phyloP scores from a whole-genome alignment of 2,797 vertebrate species.

The Tinamus major region DNA sequence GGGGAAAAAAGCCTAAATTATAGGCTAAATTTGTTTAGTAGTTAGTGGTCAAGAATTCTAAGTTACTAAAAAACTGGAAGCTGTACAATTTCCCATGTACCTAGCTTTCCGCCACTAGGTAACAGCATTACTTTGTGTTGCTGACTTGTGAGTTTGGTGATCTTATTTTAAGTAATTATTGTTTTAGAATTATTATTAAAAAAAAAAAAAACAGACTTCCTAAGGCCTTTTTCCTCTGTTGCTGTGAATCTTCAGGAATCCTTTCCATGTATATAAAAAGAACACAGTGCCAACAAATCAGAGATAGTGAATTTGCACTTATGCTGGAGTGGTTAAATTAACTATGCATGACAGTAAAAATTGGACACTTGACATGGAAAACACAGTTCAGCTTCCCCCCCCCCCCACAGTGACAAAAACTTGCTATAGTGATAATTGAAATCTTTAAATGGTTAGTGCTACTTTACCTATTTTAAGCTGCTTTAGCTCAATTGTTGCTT shows the following conservation, averaged over 20 bases:
- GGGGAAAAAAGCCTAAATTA: background rate
- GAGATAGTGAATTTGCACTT: background rate
- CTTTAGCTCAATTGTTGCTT: background rate
- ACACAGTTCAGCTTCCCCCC: background rate
- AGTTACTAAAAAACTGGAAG: background rate
- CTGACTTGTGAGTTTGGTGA: background rate
- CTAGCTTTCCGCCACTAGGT: slow-evolving; percentile 18
- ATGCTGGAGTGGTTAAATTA: background rate
- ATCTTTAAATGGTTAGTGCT: background rate
- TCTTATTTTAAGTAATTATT: background rate
- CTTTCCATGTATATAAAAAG: background rate
- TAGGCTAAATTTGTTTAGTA: accelerated
- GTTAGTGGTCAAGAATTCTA: background rate
- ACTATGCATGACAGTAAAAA: background rate
- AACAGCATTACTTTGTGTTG: slow-evolving; percentile 37
- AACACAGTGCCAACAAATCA: background rate
- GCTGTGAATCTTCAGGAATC: background rate
- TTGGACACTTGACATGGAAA: background rate
- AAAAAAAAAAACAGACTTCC: background rate
- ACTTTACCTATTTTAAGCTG: background rate
- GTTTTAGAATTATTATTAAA: background rate
- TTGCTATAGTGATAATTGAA: background rate
- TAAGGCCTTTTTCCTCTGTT: background rate
- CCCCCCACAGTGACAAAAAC: background rate
- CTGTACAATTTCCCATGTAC: background rate